phyloP scores from a whole-genome alignment of 2,797 vertebrate species.

The Siniperca scherzeri region DNA sequence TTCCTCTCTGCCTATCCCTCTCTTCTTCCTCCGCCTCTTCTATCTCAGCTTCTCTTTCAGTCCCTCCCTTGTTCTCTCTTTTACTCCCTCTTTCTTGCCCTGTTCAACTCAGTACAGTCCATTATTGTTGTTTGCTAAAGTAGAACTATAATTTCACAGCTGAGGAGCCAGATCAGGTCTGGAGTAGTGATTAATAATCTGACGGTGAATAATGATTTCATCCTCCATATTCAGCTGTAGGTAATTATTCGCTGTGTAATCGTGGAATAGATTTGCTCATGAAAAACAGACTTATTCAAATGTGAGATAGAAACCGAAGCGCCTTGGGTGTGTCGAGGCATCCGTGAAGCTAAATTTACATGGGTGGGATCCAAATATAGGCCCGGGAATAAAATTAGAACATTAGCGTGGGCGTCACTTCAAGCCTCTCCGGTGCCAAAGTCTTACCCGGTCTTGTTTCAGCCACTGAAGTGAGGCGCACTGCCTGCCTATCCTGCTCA shows the following conservation, averaged over 20 bases:
- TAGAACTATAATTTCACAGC: slow-evolving; percentile 89
- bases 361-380: slow-evolving; percentile 76
- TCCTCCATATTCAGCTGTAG: slow-evolving; percentile 80
- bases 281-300: slow-evolving; percentile 83
- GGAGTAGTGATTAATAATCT: slow-evolving; percentile 86
- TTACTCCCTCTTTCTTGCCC: slow-evolving; percentile 33
- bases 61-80: slow-evolving; percentile 41
- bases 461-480: slow-evolving; percentile 44
- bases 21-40: slow-evolving; percentile 28
- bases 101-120: slow-evolving; percentile 72
- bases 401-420: slow-evolving; percentile 71
- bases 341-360: slow-evolving; percentile 74
- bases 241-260: slow-evolving; percentile 87
- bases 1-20: slow-evolving; percentile 34
- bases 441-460: slow-evolving; percentile 53
- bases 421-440: slow-evolving; percentile 52
- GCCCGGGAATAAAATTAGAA: slow-evolving; percentile 76
- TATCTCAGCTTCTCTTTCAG: slow-evolving; percentile 43
- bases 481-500: slow-evolving; percentile 51
- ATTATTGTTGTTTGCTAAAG: slow-evolving; percentile 88
- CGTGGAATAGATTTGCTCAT: slow-evolving; percentile 80
- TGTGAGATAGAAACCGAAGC: slow-evolving; percentile 67
- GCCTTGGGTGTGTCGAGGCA: slow-evolving; percentile 79
- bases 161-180: slow-evolving; percentile 83
- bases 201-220: slow-evolving; percentile 84